A percentile compares a stretch with the other conserved stretches of the same genome.
These are phyloP conservation scores for Entomyzon cyanotis DNA, from an alignment of 2,113 vertebrate genomes.

Conservation along the genomic window DNA sequence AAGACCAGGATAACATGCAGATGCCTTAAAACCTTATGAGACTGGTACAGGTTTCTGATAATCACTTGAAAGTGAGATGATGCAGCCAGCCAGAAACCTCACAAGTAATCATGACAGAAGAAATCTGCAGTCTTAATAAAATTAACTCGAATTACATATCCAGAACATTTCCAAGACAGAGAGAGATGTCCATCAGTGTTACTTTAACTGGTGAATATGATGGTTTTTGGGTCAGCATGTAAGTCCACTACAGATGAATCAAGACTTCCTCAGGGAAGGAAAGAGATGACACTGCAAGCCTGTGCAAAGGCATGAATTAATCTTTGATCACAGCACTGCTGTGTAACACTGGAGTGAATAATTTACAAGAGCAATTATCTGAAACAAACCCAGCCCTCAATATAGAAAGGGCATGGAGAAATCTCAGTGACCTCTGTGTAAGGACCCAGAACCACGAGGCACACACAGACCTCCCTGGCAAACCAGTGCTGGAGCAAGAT, in stretches of 20 bases:
- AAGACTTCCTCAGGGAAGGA: slow-evolving; percentile 13
- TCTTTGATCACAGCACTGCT: slow-evolving; percentile 33
- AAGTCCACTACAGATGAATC: background rate
- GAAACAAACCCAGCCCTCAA: slow-evolving; percentile 1
- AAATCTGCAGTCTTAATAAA: background rate
- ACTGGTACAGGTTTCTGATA: background rate
- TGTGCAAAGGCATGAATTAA: background rate
- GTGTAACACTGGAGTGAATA: slow-evolving; percentile 37
- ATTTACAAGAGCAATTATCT: slow-evolving; percentile 52
- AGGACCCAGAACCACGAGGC: background rate
- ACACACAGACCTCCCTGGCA: background rate
- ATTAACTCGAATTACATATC: background rate
- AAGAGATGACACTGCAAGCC: background rate
- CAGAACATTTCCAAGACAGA: background rate
- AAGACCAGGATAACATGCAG: background rate
- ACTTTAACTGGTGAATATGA: background rate
- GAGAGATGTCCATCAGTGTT: background rate
- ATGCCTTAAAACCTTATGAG: background rate
- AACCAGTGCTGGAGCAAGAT: background rate
- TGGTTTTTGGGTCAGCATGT: background rate
- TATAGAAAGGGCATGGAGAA: background rate
- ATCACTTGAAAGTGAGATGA: background rate
- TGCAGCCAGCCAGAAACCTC: background rate
- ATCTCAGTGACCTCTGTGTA: background rate
- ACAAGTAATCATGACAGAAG: background rate